Evolutionary conservation across 2,113 vertebrate genomes (phyloP), one percentile per base, ranked within the genome.

Genomic region (Menidia beryllina): DNA sequence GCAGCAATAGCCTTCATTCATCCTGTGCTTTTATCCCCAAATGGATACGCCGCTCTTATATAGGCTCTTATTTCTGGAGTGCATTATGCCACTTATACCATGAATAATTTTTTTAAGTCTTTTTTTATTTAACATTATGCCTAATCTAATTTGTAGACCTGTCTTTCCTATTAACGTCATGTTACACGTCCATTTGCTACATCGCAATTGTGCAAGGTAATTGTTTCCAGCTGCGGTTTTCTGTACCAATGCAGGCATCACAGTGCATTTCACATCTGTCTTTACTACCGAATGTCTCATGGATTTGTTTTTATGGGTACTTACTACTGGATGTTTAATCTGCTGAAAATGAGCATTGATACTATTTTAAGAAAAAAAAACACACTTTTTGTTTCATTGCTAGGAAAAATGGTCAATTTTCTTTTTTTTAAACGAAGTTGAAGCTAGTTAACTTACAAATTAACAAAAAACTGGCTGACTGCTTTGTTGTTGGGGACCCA

Each of bases 11-110:
- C 67, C 38, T 26, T 25, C 49, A 17, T 58, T 38, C 63, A 39
- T 59, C 34, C 60, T 9, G 24, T 23, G 84, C 79, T 79, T 85
- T 85, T 82, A 81, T 78, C 81, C 74, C 21, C 73, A 73, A 77
- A 87, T 79, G 67, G 75, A 82, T 69, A 51, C 5, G 14, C 27
- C 26, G 17, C 14, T 62, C 24, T 41, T 45, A 61, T 47, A 38
- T 7, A 24, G 47, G 54, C 51, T 72, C 64, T 68, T 62, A 27
- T 63, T 27, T 60, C 51, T 38, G 41, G 39, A 84, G 78, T 60
- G 72, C 81, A 75, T 88, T 72, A 83, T 79, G 55, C 56, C 67
- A 65, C 77, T 81, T 83, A 66, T 23, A 54, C 48, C 72, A 34
- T 3, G 30, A 50, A 73, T 83, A 1, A 79, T 43, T 85, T 83